A percentile compares a stretch with the other conserved stretches of the same genome.
These are phyloP conservation scores for Podargus strigoides DNA, from an alignment of 2,797 vertebrate species.

Conservation along the genomic window DNA sequence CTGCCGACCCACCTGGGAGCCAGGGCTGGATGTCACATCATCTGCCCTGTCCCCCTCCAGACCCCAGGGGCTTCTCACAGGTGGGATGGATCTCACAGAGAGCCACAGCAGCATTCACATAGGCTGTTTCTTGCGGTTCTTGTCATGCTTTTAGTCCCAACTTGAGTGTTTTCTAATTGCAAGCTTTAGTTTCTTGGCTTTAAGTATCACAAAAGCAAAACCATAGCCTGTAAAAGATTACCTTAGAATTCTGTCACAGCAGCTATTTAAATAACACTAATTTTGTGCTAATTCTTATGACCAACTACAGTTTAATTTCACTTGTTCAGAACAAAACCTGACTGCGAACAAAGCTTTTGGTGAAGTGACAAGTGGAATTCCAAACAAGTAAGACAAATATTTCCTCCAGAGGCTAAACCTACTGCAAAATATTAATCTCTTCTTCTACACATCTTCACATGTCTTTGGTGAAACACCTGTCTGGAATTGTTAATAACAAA, in stretches of 20 bases:
- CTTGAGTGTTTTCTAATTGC: constrained; percentile 15
- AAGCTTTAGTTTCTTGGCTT: background rate
- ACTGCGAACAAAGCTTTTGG: constrained; percentile 59
- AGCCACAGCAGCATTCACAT: background rate
- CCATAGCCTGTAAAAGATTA: constrained; percentile 8
- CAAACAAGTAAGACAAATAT: constrained; percentile 74
- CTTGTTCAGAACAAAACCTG: constrained; percentile 65
- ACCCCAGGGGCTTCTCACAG: background rate
- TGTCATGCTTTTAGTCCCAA: background rate
- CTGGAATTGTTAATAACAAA: constrained; percentile 78
- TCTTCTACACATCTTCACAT: constrained; percentile 75
- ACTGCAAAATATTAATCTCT: constrained; percentile 76
- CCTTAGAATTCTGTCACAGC: constrained; percentile 52
- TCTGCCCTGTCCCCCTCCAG: background rate
- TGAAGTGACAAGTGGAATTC: constrained; percentile 74
- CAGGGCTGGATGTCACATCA: fast-evolving
- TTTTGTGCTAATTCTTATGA: constrained; percentile 58
- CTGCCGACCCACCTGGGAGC: fast-evolving
- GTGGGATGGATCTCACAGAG: background rate
- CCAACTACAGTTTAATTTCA: constrained; percentile 62
- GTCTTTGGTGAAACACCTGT: constrained; percentile 78
- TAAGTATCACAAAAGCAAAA: background rate
- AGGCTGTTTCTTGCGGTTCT: background rate
- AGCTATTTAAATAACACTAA: constrained; percentile 56
- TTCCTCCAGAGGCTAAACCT: constrained; percentile 74